phyloP scores from a whole-genome alignment of 2,797 vertebrate genomes.

The Sebastes dallii region DNA sequence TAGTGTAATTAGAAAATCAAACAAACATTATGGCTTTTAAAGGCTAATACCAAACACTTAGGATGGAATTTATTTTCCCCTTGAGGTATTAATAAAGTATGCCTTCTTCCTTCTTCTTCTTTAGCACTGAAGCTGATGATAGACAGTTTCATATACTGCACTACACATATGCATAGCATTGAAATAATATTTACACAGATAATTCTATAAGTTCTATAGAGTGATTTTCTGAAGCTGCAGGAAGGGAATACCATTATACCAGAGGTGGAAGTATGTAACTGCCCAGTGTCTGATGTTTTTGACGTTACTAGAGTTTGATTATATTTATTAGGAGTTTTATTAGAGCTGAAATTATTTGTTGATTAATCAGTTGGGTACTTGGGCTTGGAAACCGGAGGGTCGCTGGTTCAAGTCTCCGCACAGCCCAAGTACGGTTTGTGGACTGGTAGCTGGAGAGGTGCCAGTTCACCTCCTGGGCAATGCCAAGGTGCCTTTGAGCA shows the following conservation, averaged over 20 bases:
- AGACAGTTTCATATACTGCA: background rate
- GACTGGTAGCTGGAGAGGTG: no score
- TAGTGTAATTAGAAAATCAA: background rate
- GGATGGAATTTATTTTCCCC: background rate
- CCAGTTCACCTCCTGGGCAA: no score
- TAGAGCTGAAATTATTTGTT: background rate
- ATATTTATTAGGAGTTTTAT: background rate
- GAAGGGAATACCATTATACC: background rate
- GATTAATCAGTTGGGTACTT: no score
- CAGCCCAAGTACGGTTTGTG: no score
- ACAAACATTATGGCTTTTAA: background rate
- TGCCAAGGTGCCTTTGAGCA: no score
- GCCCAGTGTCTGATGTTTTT: rapidly evolving
- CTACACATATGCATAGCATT: background rate
- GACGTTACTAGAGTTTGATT: background rate
- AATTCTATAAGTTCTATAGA: background rate
- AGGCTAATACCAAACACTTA: background rate
- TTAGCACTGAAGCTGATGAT: background rate
- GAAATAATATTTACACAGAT: background rate
- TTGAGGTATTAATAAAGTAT: background rate
- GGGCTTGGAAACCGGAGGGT: no score
- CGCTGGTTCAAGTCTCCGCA: no score
- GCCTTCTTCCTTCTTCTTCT: background rate
- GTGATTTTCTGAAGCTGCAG: background rate
- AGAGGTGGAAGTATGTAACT: background rate